Base-by-base conservation (phyloP, 2,888 invertebrate genomes). In the Patella ulyssiponensis region DNA sequence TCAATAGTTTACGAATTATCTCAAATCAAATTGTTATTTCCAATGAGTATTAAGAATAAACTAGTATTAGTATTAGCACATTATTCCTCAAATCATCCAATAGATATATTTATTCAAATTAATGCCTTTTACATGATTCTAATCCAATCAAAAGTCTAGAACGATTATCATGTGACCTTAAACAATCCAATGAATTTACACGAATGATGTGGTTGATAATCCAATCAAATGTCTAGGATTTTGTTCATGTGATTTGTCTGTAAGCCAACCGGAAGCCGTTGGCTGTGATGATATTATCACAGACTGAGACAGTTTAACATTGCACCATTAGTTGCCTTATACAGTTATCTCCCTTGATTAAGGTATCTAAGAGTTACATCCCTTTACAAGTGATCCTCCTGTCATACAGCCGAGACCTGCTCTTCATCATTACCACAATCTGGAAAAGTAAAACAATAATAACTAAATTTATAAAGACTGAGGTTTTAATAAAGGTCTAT, bases 321-420 rank as follows among this genome's bases (percentile, higher is more conserved):
- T 23, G 64, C 64, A 64, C 64, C 64, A 64, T 20, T 23, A 64
- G 23, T 64, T 23, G 64, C 73, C 53, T 20, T 52, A 52, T 69
- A 74, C 23, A 64, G 64, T 64, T 71, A 33, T 51, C 17, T 14
- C 51, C 44, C 17, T 51, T n/a, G n/a, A n/a, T n/a, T 12, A 15
- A 71, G 44, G 11, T 71, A 71, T 76, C 56, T 27, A 44, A 44
- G 44, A 44, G 44, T 44, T 44, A 44, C 9, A 1, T 44, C 44
- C 44, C 44, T 44, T 44, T 44, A 44, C 44, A 44, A 44, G 44
- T 44, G 9, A 44, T 73, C 56, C 51, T 58, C 20, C 74, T 69
- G 53, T 86, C 86, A 88, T 33, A 88, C 88, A 27, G 88, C 88
- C 52, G 88, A 88, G 53, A 88, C 87, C 71, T 86, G 86, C 69